Base-by-base conservation (phyloP, 2,888 invertebrate species). In the Hyposoter dolosus region DNA sequence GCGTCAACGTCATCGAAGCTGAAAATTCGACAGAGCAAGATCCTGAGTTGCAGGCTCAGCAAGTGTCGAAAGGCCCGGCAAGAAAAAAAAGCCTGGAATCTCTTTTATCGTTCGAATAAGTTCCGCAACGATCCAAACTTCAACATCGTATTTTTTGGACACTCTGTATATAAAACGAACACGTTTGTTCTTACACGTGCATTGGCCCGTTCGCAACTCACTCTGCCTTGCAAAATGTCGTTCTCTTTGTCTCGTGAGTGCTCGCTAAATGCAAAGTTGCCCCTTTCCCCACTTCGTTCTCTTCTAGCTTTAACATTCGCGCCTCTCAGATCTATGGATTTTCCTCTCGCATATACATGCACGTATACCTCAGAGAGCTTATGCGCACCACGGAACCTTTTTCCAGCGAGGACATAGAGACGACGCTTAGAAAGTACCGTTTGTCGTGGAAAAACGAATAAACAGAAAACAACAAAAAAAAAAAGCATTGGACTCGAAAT, bases 361-460 rank as follows among this genome's bases (percentile, higher is more conserved):
- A 63, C 12, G 12, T 74, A 50, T 35, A 35, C 23, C 15, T 5
- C 47, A 12, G 15, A 72, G 71, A 65, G n/a, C 32, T 45, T 19
- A 60, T 63, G 60, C 68, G 60, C 68, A 75, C 32, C 43, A 23
- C 23, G 28, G 35, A 60, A 76, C 60, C 71, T 65, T 76, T 76
- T 76, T 17, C 76, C 66, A 45, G 50, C 84, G 43, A 81, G 72
- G 65, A 47, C n/a, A 28, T 40, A 50, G 53, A 63, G 56, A 28
- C 60, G 28, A 72, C 65, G 15, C 23, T 66, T 69, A 72, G 76
- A 81, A 72, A 72, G 76, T 81, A 76, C 65, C 84, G 80, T 81
- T 81, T 68, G 81, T 82, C 72, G 47, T 72, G 15, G 72, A 71
- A 72, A 76, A 45, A 45, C 28, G 45, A 40, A 40, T 40, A 72